Percentiles rank a stretch among this genome's conserved stretches.
phyloP scores from a whole-genome alignment of 1,140 invertebrate species.

The Anastatus disparis region DNA sequence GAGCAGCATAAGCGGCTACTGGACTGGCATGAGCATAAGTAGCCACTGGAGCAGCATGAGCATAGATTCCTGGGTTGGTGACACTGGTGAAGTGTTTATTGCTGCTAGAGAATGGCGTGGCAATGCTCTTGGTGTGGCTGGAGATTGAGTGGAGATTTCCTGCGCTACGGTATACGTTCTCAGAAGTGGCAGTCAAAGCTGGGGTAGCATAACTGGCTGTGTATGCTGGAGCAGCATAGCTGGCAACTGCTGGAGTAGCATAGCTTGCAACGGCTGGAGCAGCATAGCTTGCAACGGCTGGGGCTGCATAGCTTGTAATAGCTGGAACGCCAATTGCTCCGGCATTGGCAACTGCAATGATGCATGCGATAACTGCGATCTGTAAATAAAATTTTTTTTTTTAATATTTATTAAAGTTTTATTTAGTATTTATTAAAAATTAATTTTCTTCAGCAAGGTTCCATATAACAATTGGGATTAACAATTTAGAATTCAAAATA shows the following conservation, averaged over 20 bases:
- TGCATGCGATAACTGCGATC: conserved; percentile 65
- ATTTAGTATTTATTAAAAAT: conserved; percentile 64
- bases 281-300: conserved; percentile 62
- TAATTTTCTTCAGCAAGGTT: neutral
- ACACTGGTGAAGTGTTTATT: conserved; percentile 70
- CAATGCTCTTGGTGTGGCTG: conserved; percentile 72
- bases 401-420: conserved; percentile 44
- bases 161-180: conserved; percentile 71
- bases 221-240: conserved; percentile 58
- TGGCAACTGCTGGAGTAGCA: conserved; percentile 47
- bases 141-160: conserved; percentile 74
- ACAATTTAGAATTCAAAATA: no score
- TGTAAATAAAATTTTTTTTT: conserved; percentile 42
- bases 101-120: conserved; percentile 76
- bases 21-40: conserved; percentile 45
- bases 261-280: conserved; percentile 71
- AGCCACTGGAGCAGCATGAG: conserved; percentile 61
- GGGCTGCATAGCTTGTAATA: conserved; percentile 39
- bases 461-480: neutral
- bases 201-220: conserved; percentile 66
- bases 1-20: conserved; percentile 37
- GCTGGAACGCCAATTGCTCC: conserved; percentile 50
- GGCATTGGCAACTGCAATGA: conserved; percentile 58
- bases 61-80: conserved; percentile 33
- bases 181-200: conserved; percentile 70